Base-by-base conservation (phyloP, 1,140 invertebrate genomes). In the Trinorchestia longiramus region DNA sequence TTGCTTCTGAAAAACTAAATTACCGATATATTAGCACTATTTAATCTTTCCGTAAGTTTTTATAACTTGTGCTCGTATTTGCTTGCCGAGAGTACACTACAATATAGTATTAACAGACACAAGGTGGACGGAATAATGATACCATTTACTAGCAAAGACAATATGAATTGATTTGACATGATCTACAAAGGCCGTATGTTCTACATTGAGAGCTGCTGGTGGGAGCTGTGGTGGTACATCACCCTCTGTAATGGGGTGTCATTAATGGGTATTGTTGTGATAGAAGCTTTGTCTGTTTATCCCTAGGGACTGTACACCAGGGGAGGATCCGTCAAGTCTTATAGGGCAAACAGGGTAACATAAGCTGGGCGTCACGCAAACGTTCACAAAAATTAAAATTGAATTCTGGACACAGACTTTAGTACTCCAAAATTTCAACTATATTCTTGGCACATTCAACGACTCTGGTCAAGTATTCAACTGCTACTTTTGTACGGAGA, bases 221-320 rank as follows among this genome's bases (percentile, higher is more conserved):
- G 36, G 41, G 41, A 43, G 4, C 88, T 36, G 41, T 91, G 19
- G 41, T 91, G 88, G 41, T 23, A 15, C 41, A 42, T 42, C 11
- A 43, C 88, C 88, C 88, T 91, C 88, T 91, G 43, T 91, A 42
- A 91, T 91, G 88, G 92, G 92, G 44, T 94, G 92, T 94, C 92
- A 94, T 94, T 94, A 94, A 94, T 94, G 43, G 92, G 92, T 47
- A 94, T 94, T 94, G 92, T 94, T 94, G 92, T 94, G 92, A 43
- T 94, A 45, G 92, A 44, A 40, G 92, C 92, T 94, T 47, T 94
- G 92, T 94, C 92, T 94, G 92, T 94, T 94, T 94, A 94, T 94
- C 92, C 92, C 44, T 40, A 43, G 43, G 44, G 92, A 40, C 41
- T 43, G 40, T 19, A 43, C 28, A 28, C 87, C 8, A 90, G 88